Evolutionary conservation across 2,113 vertebrate species (phyloP), one percentile per base, ranked within the genome.

Genomic region (Protobothrops flavoviridis): DNA sequence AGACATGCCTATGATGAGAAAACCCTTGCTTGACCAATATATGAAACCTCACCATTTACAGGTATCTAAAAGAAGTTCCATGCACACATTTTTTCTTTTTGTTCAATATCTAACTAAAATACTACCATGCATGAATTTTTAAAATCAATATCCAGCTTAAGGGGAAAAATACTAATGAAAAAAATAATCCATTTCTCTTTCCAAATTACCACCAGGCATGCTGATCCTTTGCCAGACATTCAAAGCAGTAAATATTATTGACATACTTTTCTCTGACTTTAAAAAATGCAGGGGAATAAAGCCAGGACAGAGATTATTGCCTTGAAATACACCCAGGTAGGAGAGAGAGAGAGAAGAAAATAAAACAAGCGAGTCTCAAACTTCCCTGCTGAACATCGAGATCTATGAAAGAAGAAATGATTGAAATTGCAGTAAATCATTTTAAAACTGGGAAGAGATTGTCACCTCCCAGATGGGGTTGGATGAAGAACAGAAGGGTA

Each of bases 131-230:
- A 43, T 94, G 90, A 93, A 53, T 92, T 94, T 96, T 95, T 94
- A n/a, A 90, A 96, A 94, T 94, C 94, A 94, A 93, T 95, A 94
- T 95, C 95, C 93, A 89, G 85, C 93, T 94, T 96, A 95, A 92
- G 94, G 43, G 50, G 95, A 90, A 89, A 50, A 53, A 50, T 85
- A 93, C 92, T 94, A 89, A 96, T 93, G 92, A 96, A 97, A 93
- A 81, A 94, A 50, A 52, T 90, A 91, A 96, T 93, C 93, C 69
- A 69, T 96, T 95, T 97, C 93, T 95, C 24, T 93, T 95, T 93
- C 8, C 57, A 93, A 95, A 93, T 94, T 96, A 95, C 93, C 94
- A 93, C 93, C 91, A 94, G 93, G 59, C 91, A 95, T 89, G 61
- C 90, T 95, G 48, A 57, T 91, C 74, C 92, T 95, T 94, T 92